Conservation (phyloP, 2,888 invertebrate genomes). For the Netelia inedita region DNA sequence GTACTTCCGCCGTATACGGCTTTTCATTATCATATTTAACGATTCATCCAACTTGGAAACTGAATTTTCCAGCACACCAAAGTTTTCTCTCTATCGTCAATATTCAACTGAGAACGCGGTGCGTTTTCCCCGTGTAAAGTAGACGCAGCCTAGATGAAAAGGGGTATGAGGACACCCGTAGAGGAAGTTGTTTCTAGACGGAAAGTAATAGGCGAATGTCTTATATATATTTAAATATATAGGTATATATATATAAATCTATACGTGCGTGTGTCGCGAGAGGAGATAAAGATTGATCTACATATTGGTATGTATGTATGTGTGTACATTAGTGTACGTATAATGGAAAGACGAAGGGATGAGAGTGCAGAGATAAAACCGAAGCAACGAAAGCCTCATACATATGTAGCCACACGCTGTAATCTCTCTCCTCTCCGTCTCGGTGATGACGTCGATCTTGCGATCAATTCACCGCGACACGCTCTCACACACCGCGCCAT, state of each 20-base stretch:
- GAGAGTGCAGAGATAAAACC: conserved; percentile 12
- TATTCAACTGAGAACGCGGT: conserved; percentile 48
- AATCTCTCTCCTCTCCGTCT: conserved; percentile 36
- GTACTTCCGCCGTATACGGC: conserved; percentile 55
- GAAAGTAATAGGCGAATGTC: conserved; percentile 14
- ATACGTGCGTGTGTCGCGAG: neutral
- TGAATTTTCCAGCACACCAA: conserved; percentile 66
- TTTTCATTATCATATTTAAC: conserved; percentile 74
- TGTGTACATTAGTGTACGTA: neutral
- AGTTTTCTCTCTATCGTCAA: conserved; percentile 59
- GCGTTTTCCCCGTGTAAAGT: conserved; percentile 47
- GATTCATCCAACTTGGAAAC: conserved; percentile 70
- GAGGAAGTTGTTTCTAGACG: neutral
- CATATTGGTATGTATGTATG: neutral
- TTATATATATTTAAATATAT: neutral
- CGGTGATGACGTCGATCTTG: conserved; percentile 35
- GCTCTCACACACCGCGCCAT: neutral
- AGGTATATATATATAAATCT: neutral
- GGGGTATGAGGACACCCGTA: neutral
- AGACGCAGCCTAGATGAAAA: neutral
- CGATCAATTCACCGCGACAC: conserved; percentile 42
- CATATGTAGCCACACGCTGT: conserved; percentile 55
- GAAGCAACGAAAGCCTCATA: conserved; percentile 39
- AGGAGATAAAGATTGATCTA: neutral
- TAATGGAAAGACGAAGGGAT: conserved; percentile 7